phyloP scores from a whole-genome alignment of 2,888 invertebrate genomes.

The Perizoma flavofasciatum region DNA sequence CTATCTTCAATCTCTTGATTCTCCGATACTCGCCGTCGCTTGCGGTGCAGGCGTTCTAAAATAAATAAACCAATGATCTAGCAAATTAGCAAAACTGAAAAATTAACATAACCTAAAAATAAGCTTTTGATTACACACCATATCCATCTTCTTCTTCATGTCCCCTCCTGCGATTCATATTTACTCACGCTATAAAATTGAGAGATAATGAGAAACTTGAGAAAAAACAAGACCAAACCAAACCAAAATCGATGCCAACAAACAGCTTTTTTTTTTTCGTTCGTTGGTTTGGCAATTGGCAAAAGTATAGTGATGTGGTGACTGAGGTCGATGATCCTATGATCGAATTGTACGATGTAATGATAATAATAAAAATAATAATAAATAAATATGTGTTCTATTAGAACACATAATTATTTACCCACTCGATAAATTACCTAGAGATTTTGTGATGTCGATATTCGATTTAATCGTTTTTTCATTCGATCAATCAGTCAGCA shows the following conservation, averaged over 20 bases:
- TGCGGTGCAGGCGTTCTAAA: slow-evolving; percentile 88
- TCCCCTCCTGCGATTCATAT: slow-evolving; percentile 90
- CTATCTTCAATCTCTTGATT: slow-evolving; percentile 98
- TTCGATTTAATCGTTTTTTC: no score
- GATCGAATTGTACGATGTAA: no score
- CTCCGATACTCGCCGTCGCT: slow-evolving; percentile 94
- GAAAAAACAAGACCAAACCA: background rate
- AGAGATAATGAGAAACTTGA: background rate
- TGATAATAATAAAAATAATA: no score
- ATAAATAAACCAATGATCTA: slow-evolving; percentile 40
- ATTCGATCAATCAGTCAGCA: no score
- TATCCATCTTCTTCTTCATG: slow-evolving; percentile 94
- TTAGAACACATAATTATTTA: no score
- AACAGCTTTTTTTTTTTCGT: background rate
- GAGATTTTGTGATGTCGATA: no score
- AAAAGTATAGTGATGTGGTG: no score
- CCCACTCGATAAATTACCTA: no score
- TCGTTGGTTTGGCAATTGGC: no score
- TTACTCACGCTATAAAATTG: slow-evolving; percentile 13
- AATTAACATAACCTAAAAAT: slow-evolving; percentile 32
- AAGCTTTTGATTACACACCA: slow-evolving; percentile 75
- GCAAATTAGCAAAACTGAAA: background rate
- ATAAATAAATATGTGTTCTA: no score
- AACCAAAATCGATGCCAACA: slow-evolving; percentile 13
- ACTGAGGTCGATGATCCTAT: no score